A percentile compares a stretch with the other conserved stretches of the same genome.
phyloP scores from a whole-genome alignment of 2,888 invertebrate species.

The Taenaris catops region DNA sequence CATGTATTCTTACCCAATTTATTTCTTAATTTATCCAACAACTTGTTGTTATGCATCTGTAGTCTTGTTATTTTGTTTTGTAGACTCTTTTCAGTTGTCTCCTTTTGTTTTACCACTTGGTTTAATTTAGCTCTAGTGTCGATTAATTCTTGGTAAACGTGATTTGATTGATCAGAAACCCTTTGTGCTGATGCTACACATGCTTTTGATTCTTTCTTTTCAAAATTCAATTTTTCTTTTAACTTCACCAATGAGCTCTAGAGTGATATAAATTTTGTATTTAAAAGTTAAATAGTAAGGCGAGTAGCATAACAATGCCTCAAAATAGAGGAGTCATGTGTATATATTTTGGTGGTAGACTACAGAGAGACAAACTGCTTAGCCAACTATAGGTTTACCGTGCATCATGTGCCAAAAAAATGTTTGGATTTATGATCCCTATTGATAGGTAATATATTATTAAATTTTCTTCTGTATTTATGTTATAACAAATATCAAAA shows the following conservation, averaged over 20 bases:
- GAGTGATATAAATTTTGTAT: slow-evolving; percentile 8
- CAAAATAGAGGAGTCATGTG: too few relatives aligned
- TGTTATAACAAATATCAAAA: too few relatives aligned
- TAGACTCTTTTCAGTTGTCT: slow-evolving; percentile 48
- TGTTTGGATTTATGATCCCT: too few relatives aligned
- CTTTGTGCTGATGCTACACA: slow-evolving; percentile 66
- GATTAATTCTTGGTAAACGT: slow-evolving; percentile 44
- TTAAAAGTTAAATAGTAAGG: neutral
- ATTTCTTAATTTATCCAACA: slow-evolving; percentile 49
- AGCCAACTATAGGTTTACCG: too few relatives aligned
- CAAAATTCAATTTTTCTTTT: slow-evolving; percentile 46
- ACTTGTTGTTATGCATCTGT: slow-evolving; percentile 58
- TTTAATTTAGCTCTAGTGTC: slow-evolving; percentile 47
- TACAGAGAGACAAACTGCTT: too few relatives aligned
- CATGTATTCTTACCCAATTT: slow-evolving; percentile 63
- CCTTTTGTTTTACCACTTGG: slow-evolving; percentile 58
- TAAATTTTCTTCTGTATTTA: too few relatives aligned
- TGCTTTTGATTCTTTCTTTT: slow-evolving; percentile 62
- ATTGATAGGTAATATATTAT: too few relatives aligned
- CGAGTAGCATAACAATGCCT: too few relatives aligned
- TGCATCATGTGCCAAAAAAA: too few relatives aligned
- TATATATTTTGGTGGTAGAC: too few relatives aligned
- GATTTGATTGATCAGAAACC: slow-evolving; percentile 59
- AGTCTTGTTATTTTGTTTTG: slow-evolving; percentile 55
- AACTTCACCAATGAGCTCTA: slow-evolving; percentile 45